Evolutionary conservation across 2,113 vertebrate species (phyloP), one percentile per base, ranked within the genome.

Genomic region (Hirundichthys speculiger): DNA sequence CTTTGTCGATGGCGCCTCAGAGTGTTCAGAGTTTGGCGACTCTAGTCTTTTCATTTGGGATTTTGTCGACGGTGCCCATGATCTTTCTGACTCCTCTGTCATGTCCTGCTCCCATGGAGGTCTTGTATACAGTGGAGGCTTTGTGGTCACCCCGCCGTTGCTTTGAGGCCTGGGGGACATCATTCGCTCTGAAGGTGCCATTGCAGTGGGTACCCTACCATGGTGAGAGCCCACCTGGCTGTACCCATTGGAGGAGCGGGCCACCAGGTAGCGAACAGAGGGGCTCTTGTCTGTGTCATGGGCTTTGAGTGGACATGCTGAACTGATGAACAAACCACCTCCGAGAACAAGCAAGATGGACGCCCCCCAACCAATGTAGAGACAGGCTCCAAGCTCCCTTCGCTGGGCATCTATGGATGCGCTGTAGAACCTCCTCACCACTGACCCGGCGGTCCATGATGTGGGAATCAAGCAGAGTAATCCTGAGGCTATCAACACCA

Each of bases 291-390:
- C 88, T 0, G 34, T 16, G 0, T 80, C 34, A 0, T 90, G 54
- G 41, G 48, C 42, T 51, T 87, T 78, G 20, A 73, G 61, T 0
- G 93, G 92, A 47, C 94, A 92, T 38, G 87, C 16, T 1, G 90
- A 91, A 81, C 91, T 93, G 85, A 96, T 96, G 10, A 99, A 94
- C 67, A 98, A 77, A 0, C 66, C 92, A 0, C 97, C 96, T 0
- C 96, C 95, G 0, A 98, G 86, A 19, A 97, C 54, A 41, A 96
- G 92, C 18, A 98, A 77, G 0, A 92, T 86, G 0, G 95, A 84
- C 0, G 95, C 89, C 0, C 94, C 96, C 95, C 95, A 99, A 69
- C 96, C 96, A 0, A 99, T 86, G 64, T 98, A 98, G 42, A 98
- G 90, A 0, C 94, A 93, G 0, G 94, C 92, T 0, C 97, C 97